Evolutionary conservation across 2,888 invertebrate genomes (phyloP), one percentile per base, ranked within the genome.

Genomic region (Molanna angustata): DNA sequence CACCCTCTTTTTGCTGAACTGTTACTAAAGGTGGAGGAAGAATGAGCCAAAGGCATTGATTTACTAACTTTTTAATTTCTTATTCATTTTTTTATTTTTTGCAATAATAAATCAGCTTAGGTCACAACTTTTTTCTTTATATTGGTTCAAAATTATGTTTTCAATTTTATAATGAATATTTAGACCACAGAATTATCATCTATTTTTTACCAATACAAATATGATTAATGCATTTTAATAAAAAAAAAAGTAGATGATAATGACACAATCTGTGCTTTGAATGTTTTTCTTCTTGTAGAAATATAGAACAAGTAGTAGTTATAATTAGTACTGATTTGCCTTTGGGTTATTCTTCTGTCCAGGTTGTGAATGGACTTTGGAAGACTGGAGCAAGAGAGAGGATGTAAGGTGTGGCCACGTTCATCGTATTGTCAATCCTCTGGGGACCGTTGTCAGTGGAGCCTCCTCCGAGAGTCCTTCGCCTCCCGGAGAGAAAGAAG

Each of bases 281-380:
- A 47, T 33, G 16, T 3, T 39, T 14, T 16, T 16, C 4, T 33
- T 19, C 9, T 47, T 20, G 14, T 21, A 35, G n/a, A 39, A 20
- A 50, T 41, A 47, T n/a, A 51, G 27, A 21, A 32, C 13, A 19
- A 49, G 31, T 37, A 11, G 16, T 31, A 45, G 21, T 21, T 53
- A 54, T 32, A 33, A 49, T 43, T 54, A 69, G 69, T 72, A 69
- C 68, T 68, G 61, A 78, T 83, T 83, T 85, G 88, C 88, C 88
- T 86, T 86, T 86, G 88, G 89, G 87, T 88, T 82, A 60, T 62
- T 61, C 83, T 83, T 83, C 80, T 83, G 85, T 84, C 81, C 84
- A 86, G 86, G 84, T 84, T 80, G 74, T 74, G 72, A 70, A 66
- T 69, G 69, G 68, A 70, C 67, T 67, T 69, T 68, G 73, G 68